Evolutionary conservation across 2,888 invertebrate species (phyloP).

Genomic region (Drosophila hamatofila): DNA sequence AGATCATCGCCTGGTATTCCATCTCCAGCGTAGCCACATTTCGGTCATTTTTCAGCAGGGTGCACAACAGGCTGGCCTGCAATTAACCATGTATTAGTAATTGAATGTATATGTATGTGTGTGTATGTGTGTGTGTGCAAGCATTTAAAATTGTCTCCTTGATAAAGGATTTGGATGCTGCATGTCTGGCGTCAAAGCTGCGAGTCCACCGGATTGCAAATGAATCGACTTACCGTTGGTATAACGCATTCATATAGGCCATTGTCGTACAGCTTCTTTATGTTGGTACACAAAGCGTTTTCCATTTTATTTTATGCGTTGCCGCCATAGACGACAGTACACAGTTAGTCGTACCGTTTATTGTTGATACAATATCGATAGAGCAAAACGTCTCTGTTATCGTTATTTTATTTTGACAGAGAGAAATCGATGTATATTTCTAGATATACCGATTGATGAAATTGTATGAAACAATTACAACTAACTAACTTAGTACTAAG

Average conservation of each 20-base stretch:
- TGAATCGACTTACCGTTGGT: slow-evolving; percentile 87
- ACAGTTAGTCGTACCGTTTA: slow-evolving; percentile 24
- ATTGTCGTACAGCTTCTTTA: slow-evolving; percentile 89
- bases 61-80: slow-evolving; percentile 89
- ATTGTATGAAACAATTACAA: background rate
- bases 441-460: background rate
- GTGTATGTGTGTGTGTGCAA: background rate
- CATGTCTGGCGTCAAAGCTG: background rate
- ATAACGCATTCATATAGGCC: slow-evolving; percentile 90
- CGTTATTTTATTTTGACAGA: background rate
- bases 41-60: slow-evolving; percentile 88
- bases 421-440: background rate
- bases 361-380: slow-evolving; percentile 34
- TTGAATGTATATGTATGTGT: background rate
- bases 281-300: slow-evolving; percentile 88
- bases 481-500: background rate
- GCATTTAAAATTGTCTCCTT: slow-evolving; percentile 7
- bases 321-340: slow-evolving; percentile 40
- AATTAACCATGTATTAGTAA: slow-evolving; percentile 44
- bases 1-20: slow-evolving; percentile 89
- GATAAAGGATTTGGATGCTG: slow-evolving; percentile 1
- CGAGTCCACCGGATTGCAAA: background rate
- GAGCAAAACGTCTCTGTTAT: background rate
- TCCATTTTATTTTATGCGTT: slow-evolving; percentile 83
- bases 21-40: slow-evolving; percentile 85